Evolutionary conservation across 2,797 vertebrate species (phyloP), one percentile per base, ranked within the genome.

Genomic region (Coranthus polyacanthus): DNA sequence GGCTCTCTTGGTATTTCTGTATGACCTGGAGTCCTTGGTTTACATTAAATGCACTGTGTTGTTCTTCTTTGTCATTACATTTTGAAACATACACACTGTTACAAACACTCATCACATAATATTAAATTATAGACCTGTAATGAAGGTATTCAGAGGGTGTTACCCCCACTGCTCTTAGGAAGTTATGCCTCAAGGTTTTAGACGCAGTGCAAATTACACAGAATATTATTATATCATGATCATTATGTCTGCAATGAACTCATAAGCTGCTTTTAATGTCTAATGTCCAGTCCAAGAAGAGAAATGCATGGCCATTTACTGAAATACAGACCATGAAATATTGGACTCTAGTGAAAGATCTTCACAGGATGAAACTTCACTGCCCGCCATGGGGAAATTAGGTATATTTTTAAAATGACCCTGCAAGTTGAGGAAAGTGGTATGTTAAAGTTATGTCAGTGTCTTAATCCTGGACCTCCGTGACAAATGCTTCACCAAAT

Each of bases 191-290:
- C n/a, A n/a, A n/a, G n/a, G n/a, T n/a, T n/a, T n/a, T n/a, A n/a
- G n/a, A n/a, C n/a, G n/a, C n/a, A n/a, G n/a, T n/a, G n/a, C 60
- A 82, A 84, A 88, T 81, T 79, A 65, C 57, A 65, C 41, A 32
- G 54, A 78, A 52, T 70, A 81, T 80, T 72, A 85, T 85, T 75
- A 81, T 56, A 78, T 81, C 60, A 52, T 55, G 66, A 81, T 85
- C 61, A 85, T 85, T 82, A 72, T 42, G 62, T 38, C 55, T 64
- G 45, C 83, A 89, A 89, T 88, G 79, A 77, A 82, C 72, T 74
- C 84, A 67, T 86, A 57, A 86, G 63, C 66, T 72, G 59, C 61
- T 72, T 78, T 80, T 82, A 81, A 79, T 81, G 60, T 69, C 72
- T 76, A 72, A 85, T 69, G 83, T 59, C 74, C 42, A 59, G 58